Conservation (phyloP, 2,888 invertebrate genomes). For the Ormia ochracea region DNA sequence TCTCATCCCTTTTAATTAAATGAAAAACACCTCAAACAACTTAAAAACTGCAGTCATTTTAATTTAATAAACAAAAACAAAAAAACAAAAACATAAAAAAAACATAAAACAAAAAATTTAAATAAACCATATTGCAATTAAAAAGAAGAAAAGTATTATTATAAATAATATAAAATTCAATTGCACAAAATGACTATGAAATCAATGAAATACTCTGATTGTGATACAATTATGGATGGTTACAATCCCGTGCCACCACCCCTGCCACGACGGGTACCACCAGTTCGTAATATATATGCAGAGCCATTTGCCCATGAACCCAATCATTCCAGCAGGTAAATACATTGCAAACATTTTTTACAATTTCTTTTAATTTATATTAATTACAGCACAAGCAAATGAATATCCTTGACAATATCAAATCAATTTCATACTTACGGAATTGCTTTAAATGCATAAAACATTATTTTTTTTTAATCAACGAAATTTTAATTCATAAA, state of each 20-base stretch:
- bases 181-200: constrained; percentile 77
- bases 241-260: constrained; percentile 78
- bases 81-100: background rate
- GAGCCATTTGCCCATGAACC: constrained; percentile 78
- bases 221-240: constrained; percentile 78
- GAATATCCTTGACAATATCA: no score
- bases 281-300: constrained; percentile 77
- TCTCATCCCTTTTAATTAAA: constrained; percentile 12
- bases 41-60: constrained; percentile 42
- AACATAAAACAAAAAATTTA: no score
- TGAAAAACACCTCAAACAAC: constrained; percentile 42
- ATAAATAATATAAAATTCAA: constrained; percentile 9
- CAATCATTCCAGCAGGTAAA: constrained; percentile 77
- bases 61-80: constrained; percentile 7
- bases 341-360: constrained; percentile 21
- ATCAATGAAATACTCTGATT: constrained; percentile 78
- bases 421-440: no score
- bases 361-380: constrained; percentile 7
- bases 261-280: constrained; percentile 76
- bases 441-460: no score
- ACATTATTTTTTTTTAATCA: no score
- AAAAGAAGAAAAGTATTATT: constrained; percentile 17
- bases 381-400: constrained; percentile 8
- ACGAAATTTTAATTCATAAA: no score
- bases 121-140: no score